Conservation (phyloP, 2,113 vertebrate genomes). For the Papio anubis region DNA sequence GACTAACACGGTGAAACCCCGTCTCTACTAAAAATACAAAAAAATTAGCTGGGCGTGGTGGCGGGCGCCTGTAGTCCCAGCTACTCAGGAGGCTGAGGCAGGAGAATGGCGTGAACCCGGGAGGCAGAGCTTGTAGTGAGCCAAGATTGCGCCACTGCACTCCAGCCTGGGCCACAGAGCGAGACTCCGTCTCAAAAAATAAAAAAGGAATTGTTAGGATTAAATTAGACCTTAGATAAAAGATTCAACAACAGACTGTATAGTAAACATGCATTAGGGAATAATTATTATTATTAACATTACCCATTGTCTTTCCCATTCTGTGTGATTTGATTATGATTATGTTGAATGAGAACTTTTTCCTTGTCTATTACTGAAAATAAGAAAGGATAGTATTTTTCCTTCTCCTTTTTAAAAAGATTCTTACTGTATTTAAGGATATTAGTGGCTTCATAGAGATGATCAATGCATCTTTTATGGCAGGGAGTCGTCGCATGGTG, state of each 20-base stretch:
- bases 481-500: conserved; percentile 96
- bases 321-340: conserved; percentile 24
- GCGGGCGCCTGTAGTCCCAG: too few relatives aligned
- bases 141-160: too few relatives aligned
- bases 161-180: too few relatives aligned
- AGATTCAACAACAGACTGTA: neutral
- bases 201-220: neutral
- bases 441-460: neutral
- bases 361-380: neutral
- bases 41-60: too few relatives aligned
- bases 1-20: too few relatives aligned
- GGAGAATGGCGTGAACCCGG: too few relatives aligned
- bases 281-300: neutral
- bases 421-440: conserved; percentile 28
- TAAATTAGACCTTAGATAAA: neutral
- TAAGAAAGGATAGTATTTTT: conserved; percentile 13
- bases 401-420: neutral
- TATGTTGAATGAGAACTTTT: neutral
- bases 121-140: too few relatives aligned
- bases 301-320: neutral
- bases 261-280: neutral
- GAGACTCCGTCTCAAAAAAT: too few relatives aligned
- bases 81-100: too few relatives aligned
- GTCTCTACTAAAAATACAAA: too few relatives aligned
- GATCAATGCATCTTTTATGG: conserved; percentile 44